phyloP scores from a whole-genome alignment of 2,797 vertebrate genomes.

The Tapirus indicus region DNA sequence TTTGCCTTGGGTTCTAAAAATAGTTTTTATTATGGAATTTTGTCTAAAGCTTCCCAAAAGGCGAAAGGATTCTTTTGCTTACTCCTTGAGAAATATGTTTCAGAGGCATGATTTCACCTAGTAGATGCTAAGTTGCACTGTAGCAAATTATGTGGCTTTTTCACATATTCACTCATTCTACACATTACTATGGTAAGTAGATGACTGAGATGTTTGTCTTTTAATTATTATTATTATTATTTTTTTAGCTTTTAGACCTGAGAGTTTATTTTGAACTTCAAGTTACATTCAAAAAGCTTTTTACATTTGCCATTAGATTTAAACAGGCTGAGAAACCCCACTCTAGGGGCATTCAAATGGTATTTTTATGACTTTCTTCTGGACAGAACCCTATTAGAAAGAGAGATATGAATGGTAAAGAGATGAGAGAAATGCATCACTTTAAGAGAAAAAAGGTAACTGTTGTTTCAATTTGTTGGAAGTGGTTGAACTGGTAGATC shows the following conservation, averaged over 20 bases:
- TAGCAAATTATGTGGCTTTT: neutral
- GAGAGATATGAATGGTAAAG: neutral
- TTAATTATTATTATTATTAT: neutral
- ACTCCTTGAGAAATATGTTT: neutral
- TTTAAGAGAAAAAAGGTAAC: neutral
- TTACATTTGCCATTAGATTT: neutral
- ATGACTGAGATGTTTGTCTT: neutral
- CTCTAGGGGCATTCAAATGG: neutral
- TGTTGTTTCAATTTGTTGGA: neutral
- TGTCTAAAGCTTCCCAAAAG: neutral
- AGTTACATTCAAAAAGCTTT: neutral
- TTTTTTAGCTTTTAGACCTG: neutral
- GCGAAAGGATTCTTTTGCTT: neutral
- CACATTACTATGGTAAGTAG: neutral
- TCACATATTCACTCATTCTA: neutral
- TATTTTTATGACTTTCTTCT: neutral
- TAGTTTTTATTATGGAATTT: neutral
- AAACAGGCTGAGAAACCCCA: neutral
- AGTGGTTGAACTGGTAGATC: neutral
- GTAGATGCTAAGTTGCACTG: neutral
- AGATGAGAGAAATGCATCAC: neutral
- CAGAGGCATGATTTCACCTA: neutral
- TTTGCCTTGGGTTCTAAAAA: neutral
- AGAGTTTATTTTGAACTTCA: neutral
- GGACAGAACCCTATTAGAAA: neutral